Conservation (phyloP, 2,797 vertebrate species). For the Chelon labrosus region DNA sequence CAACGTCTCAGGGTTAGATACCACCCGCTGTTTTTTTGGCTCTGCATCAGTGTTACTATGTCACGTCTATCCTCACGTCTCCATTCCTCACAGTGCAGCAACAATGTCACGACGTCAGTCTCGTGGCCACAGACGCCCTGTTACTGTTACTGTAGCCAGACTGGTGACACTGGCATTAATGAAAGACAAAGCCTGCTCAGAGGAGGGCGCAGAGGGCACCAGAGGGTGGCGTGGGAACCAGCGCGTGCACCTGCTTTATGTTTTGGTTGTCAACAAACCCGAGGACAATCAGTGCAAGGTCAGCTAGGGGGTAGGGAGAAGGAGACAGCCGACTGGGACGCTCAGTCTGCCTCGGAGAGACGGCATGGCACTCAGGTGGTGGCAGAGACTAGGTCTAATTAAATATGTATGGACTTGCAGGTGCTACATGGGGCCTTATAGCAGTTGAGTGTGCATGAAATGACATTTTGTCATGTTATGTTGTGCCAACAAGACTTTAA, state of each 20-base stretch:
- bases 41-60: too few relatives aligned
- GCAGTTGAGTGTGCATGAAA: slow-evolving; percentile 2
- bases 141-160: slow-evolving; percentile 13
- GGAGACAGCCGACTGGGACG: slow-evolving; percentile 32
- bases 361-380: neutral
- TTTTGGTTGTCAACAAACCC: slow-evolving; percentile 70
- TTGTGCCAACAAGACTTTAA: slow-evolving; percentile 54
- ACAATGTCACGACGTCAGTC: neutral
- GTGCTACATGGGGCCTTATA: neutral
- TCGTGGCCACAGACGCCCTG: neutral
- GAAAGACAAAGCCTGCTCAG: slow-evolving; percentile 39
- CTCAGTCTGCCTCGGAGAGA: slow-evolving; percentile 12
- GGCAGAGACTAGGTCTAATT: neutral
- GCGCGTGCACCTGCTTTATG: slow-evolving; percentile 57
- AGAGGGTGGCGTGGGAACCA: slow-evolving; percentile 59
- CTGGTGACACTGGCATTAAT: slow-evolving; percentile 35
- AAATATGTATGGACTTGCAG: slow-evolving; percentile 1
- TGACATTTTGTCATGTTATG: slow-evolving; percentile 11
- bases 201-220: slow-evolving; percentile 41
- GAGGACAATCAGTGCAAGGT: slow-evolving; percentile 51
- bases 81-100: neutral
- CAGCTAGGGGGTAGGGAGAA: slow-evolving; percentile 30
- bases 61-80: neutral
- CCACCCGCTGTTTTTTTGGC: too few relatives aligned
- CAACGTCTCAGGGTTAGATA: too few relatives aligned